These are phyloP conservation scores for Cynocephalus volans DNA, from an alignment of 2,113 vertebrate genomes.

Conservation along the genomic window DNA sequence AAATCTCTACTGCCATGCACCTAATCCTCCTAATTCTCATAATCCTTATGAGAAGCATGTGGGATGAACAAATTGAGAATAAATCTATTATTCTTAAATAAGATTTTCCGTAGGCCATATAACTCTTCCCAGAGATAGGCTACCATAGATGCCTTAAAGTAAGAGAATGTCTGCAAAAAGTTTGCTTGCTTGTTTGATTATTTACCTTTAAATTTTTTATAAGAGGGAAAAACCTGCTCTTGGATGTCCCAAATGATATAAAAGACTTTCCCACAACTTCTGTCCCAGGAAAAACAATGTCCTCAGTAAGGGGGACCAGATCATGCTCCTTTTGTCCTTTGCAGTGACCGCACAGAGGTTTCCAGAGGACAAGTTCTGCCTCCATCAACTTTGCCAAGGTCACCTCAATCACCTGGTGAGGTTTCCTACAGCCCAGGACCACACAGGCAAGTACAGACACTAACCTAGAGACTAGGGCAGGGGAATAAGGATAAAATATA, in stretches of 20 bases:
- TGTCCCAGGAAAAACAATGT: neutral
- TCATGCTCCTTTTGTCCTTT: neutral
- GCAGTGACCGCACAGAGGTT: neutral
- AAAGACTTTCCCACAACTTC: neutral
- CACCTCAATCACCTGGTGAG: neutral
- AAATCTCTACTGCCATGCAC: neutral
- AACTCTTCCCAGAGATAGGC: neutral
- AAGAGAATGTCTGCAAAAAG: neutral
- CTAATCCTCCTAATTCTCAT: neutral
- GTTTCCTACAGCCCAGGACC: neutral
- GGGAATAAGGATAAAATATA: neutral
- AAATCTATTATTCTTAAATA: conserved; percentile 33
- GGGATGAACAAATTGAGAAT: neutral
- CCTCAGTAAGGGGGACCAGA: neutral
- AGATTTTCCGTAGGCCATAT: neutral
- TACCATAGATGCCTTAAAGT: neutral
- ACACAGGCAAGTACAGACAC: neutral
- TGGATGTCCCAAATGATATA: neutral
- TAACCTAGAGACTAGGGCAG: neutral
- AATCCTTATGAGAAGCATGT: neutral
- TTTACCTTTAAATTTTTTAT: conserved; percentile 7
- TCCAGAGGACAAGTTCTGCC: neutral
- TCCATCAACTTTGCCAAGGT: neutral
- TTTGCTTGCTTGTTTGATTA: neutral
- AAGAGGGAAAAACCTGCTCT: neutral